These are phyloP conservation scores for Gadus macrocephalus DNA, from an alignment of 2,113 vertebrate genomes.

Conservation along the genomic window DNA sequence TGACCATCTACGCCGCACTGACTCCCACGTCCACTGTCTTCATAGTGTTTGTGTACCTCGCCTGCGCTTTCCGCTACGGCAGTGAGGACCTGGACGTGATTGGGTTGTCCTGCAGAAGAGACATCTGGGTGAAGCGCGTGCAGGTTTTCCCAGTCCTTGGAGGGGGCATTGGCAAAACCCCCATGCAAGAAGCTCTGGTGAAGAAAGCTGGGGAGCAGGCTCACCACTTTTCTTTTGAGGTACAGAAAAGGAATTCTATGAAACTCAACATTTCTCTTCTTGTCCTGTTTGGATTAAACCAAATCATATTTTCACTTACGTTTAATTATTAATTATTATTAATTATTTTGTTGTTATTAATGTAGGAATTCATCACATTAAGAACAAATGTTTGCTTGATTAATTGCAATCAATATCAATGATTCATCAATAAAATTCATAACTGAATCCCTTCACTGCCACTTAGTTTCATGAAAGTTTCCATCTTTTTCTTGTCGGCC, in stretches of 20 bases:
- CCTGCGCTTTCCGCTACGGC: slow-evolving; percentile 87
- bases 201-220: slow-evolving; percentile 81
- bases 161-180: slow-evolving; percentile 57
- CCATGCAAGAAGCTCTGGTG: slow-evolving; percentile 76
- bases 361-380: no score
- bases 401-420: not conserved
- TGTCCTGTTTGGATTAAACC: no score
- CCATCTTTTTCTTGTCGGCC: slow-evolving; percentile 1
- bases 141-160: slow-evolving; percentile 76
- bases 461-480: not conserved
- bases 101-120: slow-evolving; percentile 84
- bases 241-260: slow-evolving; percentile 30
- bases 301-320: no score
- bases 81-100: slow-evolving; percentile 87
- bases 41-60: slow-evolving; percentile 80
- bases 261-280: not conserved
- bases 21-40: not conserved
- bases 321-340: not conserved
- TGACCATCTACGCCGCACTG: not conserved
- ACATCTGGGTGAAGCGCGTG: slow-evolving; percentile 77
- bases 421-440: not conserved
- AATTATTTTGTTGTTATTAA: no score
- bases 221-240: slow-evolving; percentile 82
- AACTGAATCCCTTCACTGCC: not conserved
- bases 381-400: no score